phyloP scores from a whole-genome alignment of 2,113 vertebrate genomes.

The Microtus pennsylvanicus region DNA sequence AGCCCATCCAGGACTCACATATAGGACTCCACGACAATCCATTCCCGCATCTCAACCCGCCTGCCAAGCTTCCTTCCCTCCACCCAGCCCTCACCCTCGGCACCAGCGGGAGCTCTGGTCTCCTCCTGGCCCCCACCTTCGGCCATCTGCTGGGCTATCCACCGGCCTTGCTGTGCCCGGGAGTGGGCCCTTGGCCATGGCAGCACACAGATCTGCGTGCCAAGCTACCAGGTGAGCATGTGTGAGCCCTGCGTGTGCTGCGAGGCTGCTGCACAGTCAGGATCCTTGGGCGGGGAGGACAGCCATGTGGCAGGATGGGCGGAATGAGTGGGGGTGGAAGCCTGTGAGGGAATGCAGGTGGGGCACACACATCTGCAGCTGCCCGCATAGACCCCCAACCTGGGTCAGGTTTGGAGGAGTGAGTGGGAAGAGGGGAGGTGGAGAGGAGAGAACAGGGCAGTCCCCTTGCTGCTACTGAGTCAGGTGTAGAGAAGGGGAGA shows the following conservation, averaged over 20 bases:
- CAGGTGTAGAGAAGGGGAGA: not conserved
- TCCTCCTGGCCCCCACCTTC: constrained; percentile 50
- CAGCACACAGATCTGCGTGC: constrained; percentile 60
- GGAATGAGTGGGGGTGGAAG: not conserved
- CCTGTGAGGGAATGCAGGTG: not conserved
- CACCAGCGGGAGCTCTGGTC: constrained; percentile 57
- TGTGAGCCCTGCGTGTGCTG: constrained; percentile 69
- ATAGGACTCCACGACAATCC: not conserved
- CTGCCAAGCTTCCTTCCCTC: constrained; percentile 53
- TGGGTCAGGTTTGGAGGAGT: not conserved
- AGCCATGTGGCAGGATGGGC: constrained; percentile 65
- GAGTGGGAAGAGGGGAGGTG: not conserved
- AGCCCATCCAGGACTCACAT: not conserved
- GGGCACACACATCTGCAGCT: constrained; percentile 51
- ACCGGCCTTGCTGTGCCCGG: constrained; percentile 17
- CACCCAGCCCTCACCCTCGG: constrained; percentile 56
- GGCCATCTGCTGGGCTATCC: constrained; percentile 75
- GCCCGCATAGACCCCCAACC: not conserved
- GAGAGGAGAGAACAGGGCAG: not conserved
- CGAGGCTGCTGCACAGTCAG: not conserved
- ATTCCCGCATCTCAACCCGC: constrained; percentile 34
- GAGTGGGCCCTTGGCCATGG: constrained; percentile 70
- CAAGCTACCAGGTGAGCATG: constrained; percentile 45
- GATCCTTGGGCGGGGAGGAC: constrained; percentile 12
- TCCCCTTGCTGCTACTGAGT: not conserved